Percentiles rank a stretch among this genome's conserved stretches.
phyloP scores from a whole-genome alignment of 2,888 invertebrate species.

The Brachyptera risi region DNA sequence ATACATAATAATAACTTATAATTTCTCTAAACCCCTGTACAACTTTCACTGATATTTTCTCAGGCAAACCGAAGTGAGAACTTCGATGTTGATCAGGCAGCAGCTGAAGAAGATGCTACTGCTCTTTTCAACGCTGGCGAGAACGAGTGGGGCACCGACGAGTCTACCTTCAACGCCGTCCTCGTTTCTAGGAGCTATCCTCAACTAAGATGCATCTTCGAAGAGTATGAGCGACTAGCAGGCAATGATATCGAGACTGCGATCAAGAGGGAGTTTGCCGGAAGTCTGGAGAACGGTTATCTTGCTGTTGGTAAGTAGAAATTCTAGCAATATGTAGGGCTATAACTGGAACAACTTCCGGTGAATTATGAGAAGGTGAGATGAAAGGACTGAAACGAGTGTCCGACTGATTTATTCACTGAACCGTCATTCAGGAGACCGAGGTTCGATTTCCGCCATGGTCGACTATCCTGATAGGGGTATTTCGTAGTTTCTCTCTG shows the following conservation, averaged over 20 bases:
- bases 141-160: constrained; percentile 47
- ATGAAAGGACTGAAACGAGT: too few relatives aligned
- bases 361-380: too few relatives aligned
- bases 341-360: too few relatives aligned
- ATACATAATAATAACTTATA: too few relatives aligned
- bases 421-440: too few relatives aligned
- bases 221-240: constrained; percentile 47
- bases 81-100: constrained; percentile 44
- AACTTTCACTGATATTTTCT: too few relatives aligned
- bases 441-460: too few relatives aligned
- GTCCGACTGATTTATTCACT: too few relatives aligned
- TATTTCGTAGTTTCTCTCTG: too few relatives aligned
- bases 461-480: too few relatives aligned
- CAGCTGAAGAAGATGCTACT: constrained; percentile 47
- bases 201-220: constrained; percentile 46
- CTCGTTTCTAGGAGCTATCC: constrained; percentile 49
- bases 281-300: constrained; percentile 45
- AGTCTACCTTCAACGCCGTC: constrained; percentile 47
- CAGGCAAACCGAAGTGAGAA: constrained; percentile 50
- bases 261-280: constrained; percentile 45
- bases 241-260: constrained; percentile 45
- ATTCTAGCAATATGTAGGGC: too few relatives aligned
- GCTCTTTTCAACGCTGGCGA: constrained; percentile 42
- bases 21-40: too few relatives aligned
- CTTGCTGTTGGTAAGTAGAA: constrained; percentile 44